A percentile compares a stretch with the other conserved stretches of the same genome.
Conservation (phyloP, 2,797 vertebrate genomes). For the Mormyrus proboscirostris region DNA sequence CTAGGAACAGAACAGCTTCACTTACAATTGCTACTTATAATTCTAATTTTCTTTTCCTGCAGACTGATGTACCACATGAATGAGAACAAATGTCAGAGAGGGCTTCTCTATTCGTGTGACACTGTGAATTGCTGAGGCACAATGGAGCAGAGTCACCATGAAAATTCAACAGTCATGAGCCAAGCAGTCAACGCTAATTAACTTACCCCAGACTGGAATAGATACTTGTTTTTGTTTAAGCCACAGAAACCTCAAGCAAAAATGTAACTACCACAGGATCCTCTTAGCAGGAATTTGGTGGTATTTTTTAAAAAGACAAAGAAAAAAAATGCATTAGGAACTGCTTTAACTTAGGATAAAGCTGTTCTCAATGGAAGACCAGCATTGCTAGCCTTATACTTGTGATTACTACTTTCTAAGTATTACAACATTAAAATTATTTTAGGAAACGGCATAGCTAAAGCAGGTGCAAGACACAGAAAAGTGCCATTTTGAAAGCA, state of each 20-base stretch:
- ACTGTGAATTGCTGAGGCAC: background rate
- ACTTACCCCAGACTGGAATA: background rate
- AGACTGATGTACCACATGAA: background rate
- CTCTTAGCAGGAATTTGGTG: conserved; percentile 10
- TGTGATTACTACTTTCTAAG: background rate
- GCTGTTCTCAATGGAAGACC: background rate
- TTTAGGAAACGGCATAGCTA: background rate
- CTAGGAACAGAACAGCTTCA: background rate
- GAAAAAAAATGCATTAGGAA: background rate
- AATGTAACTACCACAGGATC: conserved; percentile 23
- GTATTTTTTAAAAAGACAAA: conserved; percentile 11
- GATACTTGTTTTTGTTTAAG: conserved; percentile 27
- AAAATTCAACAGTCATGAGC: background rate
- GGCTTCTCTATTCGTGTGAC: background rate
- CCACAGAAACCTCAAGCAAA: conserved; percentile 18
- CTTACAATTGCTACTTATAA: background rate
- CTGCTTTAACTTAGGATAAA: background rate
- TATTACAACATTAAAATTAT: background rate
- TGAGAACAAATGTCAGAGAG: background rate
- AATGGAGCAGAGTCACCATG: background rate
- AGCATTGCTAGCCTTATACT: background rate
- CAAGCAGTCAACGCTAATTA: background rate
- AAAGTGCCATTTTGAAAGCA: background rate
- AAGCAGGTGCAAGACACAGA: background rate
- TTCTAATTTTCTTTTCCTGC: background rate